Evolutionary conservation across 1,140 invertebrate species (phyloP).

Genomic region (Homarus americanus): DNA sequence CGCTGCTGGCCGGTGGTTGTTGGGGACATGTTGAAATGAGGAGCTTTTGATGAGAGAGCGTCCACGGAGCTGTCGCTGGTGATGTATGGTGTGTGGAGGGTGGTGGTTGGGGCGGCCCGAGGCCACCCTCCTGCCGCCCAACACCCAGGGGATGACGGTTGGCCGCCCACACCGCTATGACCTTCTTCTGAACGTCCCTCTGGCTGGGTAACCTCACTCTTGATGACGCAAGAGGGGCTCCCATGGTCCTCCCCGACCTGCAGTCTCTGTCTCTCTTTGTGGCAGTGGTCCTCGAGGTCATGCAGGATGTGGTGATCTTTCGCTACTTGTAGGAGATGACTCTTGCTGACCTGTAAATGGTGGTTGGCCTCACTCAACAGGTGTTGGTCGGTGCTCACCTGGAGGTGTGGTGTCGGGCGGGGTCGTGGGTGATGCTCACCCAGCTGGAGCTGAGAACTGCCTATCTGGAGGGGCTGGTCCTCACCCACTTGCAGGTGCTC

Average conservation of each 20-base stretch:
- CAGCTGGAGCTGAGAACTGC: background rate
- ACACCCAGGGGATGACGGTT: background rate
- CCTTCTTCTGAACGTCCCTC: background rate
- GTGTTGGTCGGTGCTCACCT: background rate
- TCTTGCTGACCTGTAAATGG: background rate
- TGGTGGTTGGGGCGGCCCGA: background rate
- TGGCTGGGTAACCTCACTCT: background rate
- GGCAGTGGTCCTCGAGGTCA: slow-evolving; percentile 1
- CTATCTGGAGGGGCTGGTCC: background rate
- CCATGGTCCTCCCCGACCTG: slow-evolving; percentile 14
- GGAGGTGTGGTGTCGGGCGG: background rate
- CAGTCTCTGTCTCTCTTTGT: background rate
- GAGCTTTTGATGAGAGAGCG: background rate
- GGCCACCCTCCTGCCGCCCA: background rate
- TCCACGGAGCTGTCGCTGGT: background rate
- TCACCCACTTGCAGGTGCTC: background rate
- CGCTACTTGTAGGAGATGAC: background rate
- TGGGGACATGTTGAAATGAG: background rate
- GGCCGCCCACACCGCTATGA: background rate
- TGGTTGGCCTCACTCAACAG: background rate
- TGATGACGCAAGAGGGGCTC: background rate
- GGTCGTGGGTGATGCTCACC: background rate
- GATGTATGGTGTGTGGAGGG: background rate
- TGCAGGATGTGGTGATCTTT: slow-evolving; percentile 67
- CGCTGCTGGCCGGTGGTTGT: background rate